Evolutionary conservation across 2,797 vertebrate genomes (phyloP).

Genomic region (Tokudaia muenninki): DNA sequence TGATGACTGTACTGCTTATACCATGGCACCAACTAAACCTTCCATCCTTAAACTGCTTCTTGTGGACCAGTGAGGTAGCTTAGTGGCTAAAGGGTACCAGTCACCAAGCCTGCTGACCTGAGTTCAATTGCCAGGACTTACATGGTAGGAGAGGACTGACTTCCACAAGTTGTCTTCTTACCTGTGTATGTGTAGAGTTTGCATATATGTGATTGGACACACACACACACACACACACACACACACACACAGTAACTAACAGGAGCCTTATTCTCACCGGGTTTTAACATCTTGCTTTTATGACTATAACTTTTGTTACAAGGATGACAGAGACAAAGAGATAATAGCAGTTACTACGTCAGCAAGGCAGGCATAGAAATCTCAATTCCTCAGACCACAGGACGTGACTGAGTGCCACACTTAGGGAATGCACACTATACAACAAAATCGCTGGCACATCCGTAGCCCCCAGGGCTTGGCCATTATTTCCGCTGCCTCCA

Average conservation of each 20-base stretch:
- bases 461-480: neutral
- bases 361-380: no score
- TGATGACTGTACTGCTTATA: neutral
- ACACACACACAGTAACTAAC: neutral
- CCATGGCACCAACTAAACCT: neutral
- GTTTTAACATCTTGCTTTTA: neutral
- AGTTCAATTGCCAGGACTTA: neutral
- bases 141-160: neutral
- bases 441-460: fast-evolving
- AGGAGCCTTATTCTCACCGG: neutral
- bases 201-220: neutral
- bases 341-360: neutral
- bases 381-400: neutral
- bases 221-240: neutral
- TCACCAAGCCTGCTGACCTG: neutral
- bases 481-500: no score
- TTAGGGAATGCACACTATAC: no score
- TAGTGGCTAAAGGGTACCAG: neutral
- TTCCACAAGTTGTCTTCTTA: neutral
- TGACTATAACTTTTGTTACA: neutral
- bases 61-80: neutral
- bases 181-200: neutral
- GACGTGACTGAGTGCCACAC: neutral
- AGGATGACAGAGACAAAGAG: neutral
- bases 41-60: neutral